phyloP scores from a whole-genome alignment of 92 coral and sea anemone genomes.

The Bergia puertoricense region DNA sequence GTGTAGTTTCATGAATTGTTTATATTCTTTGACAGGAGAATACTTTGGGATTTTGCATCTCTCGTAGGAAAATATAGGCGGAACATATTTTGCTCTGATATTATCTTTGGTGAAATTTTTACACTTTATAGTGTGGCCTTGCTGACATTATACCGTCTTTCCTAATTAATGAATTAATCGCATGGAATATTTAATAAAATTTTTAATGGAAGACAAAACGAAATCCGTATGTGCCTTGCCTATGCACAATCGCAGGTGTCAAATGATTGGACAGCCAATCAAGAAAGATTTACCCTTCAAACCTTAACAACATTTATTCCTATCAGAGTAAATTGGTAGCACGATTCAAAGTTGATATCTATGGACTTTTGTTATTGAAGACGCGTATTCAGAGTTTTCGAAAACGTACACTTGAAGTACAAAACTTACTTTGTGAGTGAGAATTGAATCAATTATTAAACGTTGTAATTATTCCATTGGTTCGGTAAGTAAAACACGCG shows the following conservation, averaged over 20 bases:
- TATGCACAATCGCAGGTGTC: conserved; percentile 18
- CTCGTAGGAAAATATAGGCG: not conserved
- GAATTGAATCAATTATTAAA: conserved; percentile 24
- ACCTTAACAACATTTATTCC: not conserved
- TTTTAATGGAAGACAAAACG: conserved; percentile 41
- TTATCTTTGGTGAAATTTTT: conserved; percentile 10
- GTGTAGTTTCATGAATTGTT: conserved; percentile 4
- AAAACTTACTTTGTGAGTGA: not conserved
- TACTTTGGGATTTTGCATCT: not conserved
- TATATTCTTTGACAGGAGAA: not conserved
- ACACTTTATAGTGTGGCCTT: not conserved
- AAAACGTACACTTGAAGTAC: conserved; percentile 3
- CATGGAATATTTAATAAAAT: conserved; percentile 24
- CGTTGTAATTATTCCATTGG: conserved; percentile 3
- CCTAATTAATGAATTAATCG: conserved; percentile 40
- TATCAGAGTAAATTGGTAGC: not conserved
- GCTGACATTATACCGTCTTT: not conserved
- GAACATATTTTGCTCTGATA: not conserved
- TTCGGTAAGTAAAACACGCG: conserved; percentile 9
- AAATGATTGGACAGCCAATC: not conserved
- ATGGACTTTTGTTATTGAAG: not conserved
- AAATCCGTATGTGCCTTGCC: not conserved
- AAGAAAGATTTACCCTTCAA: not conserved
- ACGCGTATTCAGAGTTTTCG: not conserved
- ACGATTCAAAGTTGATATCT: not conserved